These are phyloP conservation scores for Diabrotica virgifera DNA, from an alignment of 1,140 invertebrate genomes.

Conservation along the genomic window DNA sequence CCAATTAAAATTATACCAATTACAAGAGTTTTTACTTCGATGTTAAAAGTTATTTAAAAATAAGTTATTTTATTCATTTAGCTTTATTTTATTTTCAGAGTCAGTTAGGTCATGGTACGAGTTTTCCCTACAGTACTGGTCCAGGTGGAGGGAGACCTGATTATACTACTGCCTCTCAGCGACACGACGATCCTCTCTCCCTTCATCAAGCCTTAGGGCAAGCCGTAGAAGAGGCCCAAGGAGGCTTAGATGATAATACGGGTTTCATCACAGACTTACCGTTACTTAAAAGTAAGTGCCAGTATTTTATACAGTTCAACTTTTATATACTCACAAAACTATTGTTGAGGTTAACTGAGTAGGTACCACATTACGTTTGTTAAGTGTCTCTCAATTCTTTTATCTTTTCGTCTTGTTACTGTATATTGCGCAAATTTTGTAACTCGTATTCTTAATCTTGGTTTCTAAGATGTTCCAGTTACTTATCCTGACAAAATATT, in stretches of 20 bases:
- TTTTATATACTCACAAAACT: no score
- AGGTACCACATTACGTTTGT: neutral
- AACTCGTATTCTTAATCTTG: no score
- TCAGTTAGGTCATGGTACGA: constrained; percentile 55
- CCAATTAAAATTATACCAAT: no score
- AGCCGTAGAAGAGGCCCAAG: constrained; percentile 71
- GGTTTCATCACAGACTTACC: constrained; percentile 85
- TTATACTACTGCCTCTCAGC: constrained; percentile 43
- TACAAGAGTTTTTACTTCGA: no score
- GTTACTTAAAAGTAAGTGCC: constrained; percentile 80
- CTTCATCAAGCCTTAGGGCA: constrained; percentile 65
- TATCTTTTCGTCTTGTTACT: neutral
- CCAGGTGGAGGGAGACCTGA: constrained; percentile 50
- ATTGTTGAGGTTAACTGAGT: no score
- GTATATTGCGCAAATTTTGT: no score
- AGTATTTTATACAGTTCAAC: neutral
- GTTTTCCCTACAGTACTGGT: constrained; percentile 52
- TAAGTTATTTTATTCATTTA: neutral
- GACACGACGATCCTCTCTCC: constrained; percentile 59
- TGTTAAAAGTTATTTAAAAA: constrained; percentile 6
- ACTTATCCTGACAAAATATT: no score
- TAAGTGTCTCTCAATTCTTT: neutral
- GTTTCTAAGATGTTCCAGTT: no score
- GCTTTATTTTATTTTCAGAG: constrained; percentile 33
- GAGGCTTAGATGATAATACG: constrained; percentile 78